A percentile compares a stretch with the other conserved stretches of the same genome.
phyloP scores from a whole-genome alignment of 2,888 invertebrate genomes.

The Choreutis nemorana region DNA sequence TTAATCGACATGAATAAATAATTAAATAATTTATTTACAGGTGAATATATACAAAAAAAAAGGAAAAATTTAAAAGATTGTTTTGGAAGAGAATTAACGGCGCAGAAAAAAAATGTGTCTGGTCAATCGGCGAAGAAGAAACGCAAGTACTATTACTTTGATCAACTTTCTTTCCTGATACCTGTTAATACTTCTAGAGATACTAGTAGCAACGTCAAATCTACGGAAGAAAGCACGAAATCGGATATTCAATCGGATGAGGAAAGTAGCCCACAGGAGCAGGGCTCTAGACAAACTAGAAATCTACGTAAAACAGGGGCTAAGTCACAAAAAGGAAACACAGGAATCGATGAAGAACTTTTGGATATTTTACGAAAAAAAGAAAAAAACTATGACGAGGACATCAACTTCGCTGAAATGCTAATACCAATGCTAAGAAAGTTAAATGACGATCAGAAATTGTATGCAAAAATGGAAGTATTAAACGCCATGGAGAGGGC shows the following conservation, averaged over 20 bases:
- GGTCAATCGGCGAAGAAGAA: constrained; percentile 6
- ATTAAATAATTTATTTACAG: too few relatives aligned
- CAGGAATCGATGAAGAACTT: neutral
- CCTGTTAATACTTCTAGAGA: too few relatives aligned
- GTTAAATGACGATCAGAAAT: constrained; percentile 11
- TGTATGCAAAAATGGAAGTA: constrained; percentile 7
- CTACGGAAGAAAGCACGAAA: too few relatives aligned
- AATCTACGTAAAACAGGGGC: neutral
- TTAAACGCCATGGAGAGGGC: neutral
- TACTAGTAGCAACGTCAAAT: too few relatives aligned
- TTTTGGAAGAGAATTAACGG: constrained; percentile 7
- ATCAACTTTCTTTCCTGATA: neutral
- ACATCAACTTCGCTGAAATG: constrained; percentile 10
- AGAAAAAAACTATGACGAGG: too few relatives aligned
- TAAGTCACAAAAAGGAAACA: neutral
- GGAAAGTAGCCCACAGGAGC: neutral
- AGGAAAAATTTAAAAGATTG: constrained; percentile 9
- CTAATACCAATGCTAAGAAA: constrained; percentile 10
- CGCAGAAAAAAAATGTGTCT: constrained; percentile 4
- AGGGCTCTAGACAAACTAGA: too few relatives aligned
- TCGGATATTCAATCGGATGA: neutral
- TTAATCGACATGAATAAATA: too few relatives aligned
- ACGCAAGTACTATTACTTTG: constrained; percentile 1
- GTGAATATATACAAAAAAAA: constrained; percentile 10
- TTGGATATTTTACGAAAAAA: constrained; percentile 1